Conservation (phyloP, 2,888 invertebrate species). For the Drosophila prolongata region DNA sequence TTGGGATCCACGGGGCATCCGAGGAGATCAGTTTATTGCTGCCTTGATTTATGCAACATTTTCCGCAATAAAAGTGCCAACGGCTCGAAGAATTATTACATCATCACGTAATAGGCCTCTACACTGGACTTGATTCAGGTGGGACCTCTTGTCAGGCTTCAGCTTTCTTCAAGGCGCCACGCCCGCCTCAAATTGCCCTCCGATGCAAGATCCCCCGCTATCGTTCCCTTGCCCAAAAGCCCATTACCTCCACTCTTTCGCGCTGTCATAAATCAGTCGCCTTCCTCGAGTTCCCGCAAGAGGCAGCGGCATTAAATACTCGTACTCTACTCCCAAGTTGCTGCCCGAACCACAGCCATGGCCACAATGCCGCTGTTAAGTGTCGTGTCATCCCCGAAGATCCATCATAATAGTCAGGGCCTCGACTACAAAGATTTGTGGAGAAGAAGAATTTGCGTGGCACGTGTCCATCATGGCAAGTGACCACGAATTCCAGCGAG, state of each 20-base stretch:
- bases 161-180: slow-evolving; percentile 59
- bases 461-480: slow-evolving; percentile 70
- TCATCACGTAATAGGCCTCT: slow-evolving; percentile 73
- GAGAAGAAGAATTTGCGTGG: slow-evolving; percentile 65
- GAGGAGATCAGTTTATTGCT: slow-evolving; percentile 62
- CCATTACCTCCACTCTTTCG: slow-evolving; percentile 56
- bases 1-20: slow-evolving; percentile 13
- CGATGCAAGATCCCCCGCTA: slow-evolving; percentile 40
- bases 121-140: slow-evolving; percentile 17
- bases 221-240: not conserved
- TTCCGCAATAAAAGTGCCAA: slow-evolving; percentile 78
- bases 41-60: slow-evolving; percentile 80
- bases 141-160: slow-evolving; percentile 12
- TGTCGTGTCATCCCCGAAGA: slow-evolving; percentile 75
- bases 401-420: slow-evolving; percentile 63
- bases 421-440: slow-evolving; percentile 35
- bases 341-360: slow-evolving; percentile 51
- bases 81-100: slow-evolving; percentile 77
- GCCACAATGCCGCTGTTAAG: slow-evolving; percentile 64
- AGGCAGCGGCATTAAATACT: slow-evolving; percentile 69
- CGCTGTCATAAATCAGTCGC: slow-evolving; percentile 76
- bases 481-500: slow-evolving; percentile 39
- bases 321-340: slow-evolving; percentile 75
- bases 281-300: slow-evolving; percentile 59
- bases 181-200: slow-evolving; percentile 73